Percentiles rank a stretch among this genome's conserved stretches.
phyloP scores from a whole-genome alignment of 2,888 invertebrate species.

The Drosophila mercatorum region DNA sequence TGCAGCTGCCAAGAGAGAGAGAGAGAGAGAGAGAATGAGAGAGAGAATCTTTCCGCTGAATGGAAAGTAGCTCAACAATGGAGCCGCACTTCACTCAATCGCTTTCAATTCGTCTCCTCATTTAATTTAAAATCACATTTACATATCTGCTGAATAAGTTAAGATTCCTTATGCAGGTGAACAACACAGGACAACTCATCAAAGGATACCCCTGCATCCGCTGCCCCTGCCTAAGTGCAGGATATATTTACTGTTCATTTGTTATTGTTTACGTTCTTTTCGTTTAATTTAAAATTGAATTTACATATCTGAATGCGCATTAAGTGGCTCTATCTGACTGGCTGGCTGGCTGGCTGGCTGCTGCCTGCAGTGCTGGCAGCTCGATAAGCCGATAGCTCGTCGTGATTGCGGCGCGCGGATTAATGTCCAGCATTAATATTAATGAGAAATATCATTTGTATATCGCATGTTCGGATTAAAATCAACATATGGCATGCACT shows the following conservation, averaged over 20 bases:
- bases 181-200: no score
- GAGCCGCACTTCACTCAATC: no score
- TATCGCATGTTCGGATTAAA: slow-evolving; percentile 1
- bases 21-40: no score
- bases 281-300: slow-evolving; percentile 2
- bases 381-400: not conserved
- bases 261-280: slow-evolving; percentile 7
- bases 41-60: no score
- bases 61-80: no score
- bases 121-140: not conserved
- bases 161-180: not conserved
- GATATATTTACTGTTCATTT: not conserved
- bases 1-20: no score
- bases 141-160: not conserved
- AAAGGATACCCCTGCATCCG: no score
- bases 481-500: not conserved
- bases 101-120: not conserved
- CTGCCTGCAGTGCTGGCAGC: not conserved
- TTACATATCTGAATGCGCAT: slow-evolving; percentile 1
- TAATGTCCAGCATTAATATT: slow-evolving; percentile 5
- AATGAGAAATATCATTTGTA: slow-evolving; percentile 18
- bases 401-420: not conserved
- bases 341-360: not conserved
- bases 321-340: not conserved
- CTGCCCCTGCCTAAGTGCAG: not conserved